Evolutionary conservation across 2,797 vertebrate genomes (phyloP), one percentile per base, ranked within the genome.

Genomic region (Amblyopsis hoosieri): DNA sequence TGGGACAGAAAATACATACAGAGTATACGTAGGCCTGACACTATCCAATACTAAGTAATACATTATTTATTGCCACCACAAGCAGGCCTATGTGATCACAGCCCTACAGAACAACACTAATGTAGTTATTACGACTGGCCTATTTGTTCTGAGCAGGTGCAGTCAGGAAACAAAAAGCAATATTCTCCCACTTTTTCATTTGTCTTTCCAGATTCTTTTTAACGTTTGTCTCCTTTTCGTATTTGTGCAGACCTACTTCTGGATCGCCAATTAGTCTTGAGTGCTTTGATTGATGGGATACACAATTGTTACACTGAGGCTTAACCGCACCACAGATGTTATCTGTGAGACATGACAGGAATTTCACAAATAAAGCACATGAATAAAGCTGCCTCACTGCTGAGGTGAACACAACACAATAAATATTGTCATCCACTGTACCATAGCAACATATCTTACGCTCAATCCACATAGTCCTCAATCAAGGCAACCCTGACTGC

Each of bases 361-460:
- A 74, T 69, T 69, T 56, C 59, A 71, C 49, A 49, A 49, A 11
- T n/a, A 14, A 4, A 49, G 48, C 48, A 71, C 54, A 61, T 12
- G 45, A 78, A 54, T 60, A 64, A 80, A 81, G 55, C 65, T 54
- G 48, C 55, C 63, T 82, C 73, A 85, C 85, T 84, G 76, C 71
- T 46, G 60, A 54, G 48, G 17, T 45, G 13, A 10, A 33, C 62
- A 45, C 59, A 57, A 42, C 33, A 37, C 33, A 42, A 64, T 48
- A 64, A 12, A 64, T 13, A 57, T 48, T 12, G 13, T 14, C 13
- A 14, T 14, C 48, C 14, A 49, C 13, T 14, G 14, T 14, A 49
- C 13, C 48, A 49, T 14, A 37, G 7, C 7, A 37, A 7, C 33
- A 37, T 37, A 37, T 37, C 5, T 37, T 4, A 4, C 33, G 7